Base-by-base conservation (phyloP, 2,113 vertebrate genomes). In the Regulus satrapa region DNA sequence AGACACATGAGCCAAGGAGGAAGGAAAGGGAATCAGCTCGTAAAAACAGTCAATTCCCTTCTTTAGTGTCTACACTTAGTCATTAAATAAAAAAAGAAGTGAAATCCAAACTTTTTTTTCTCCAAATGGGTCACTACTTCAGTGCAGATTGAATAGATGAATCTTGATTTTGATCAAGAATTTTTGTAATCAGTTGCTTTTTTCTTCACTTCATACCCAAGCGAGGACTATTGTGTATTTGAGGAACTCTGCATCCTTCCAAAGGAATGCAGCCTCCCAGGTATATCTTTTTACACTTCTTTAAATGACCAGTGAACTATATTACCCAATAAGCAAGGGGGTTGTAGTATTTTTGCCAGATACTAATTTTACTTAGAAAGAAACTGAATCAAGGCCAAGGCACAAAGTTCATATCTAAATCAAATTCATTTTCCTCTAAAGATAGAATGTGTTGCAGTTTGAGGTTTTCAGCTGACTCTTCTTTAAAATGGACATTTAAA, bases 1-100 rank as follows among this genome's bases (percentile, higher is more conserved):
- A 98, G 95, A 97, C 97, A 97, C 52, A 94, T 46, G 59, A 96
- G 97, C 97, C 97, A 97, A 97, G 92, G 69, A 94, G 98, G 96
- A 98, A 97, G 97, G 97, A 97, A 97, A 95, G 94, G 85, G 94
- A 94, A 91, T 97, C 94, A 77, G 95, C 96, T 97, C 95, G 91
- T 97, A 95, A 98, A 98, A 98, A 98, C 97, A 98, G 97, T 97
- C 97, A 97, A 97, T 97, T 92, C 97, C 96, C 96, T 97, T 88
- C 72, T 92, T 95, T 89, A 97, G 79, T 95, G 97, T 97, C 97
- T 97, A 97, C 97, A 95, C 89, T 97, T 97, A 98, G 97, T 98
- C 98, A 98, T 97, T 94, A 97, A 97, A 97, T 92, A 97, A 97
- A 98, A 98, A 97, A 92, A 97, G 94, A 97, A 97, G 93, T 94